A percentile compares a stretch with the other conserved stretches of the same genome.
These are phyloP conservation scores for Megathymus violae DNA, from an alignment of 1,140 invertebrate genomes.

Conservation along the genomic window DNA sequence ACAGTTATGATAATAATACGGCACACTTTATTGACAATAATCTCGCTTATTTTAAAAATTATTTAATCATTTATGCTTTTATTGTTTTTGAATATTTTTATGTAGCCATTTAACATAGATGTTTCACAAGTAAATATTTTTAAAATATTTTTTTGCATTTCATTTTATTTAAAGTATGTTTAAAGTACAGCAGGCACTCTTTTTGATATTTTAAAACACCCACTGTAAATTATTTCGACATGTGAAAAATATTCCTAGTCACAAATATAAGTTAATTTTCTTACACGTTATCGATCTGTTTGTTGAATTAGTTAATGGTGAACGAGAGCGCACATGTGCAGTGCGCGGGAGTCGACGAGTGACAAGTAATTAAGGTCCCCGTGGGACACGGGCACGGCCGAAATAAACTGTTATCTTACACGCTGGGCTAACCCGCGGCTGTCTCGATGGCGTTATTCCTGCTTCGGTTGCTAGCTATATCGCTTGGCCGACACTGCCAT, in stretches of 20 bases:
- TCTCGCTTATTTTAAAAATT: no score
- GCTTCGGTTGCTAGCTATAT: no score
- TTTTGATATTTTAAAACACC: neutral
- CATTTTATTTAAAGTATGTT: no score
- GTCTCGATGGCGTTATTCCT: no score
- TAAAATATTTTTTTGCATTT: no score
- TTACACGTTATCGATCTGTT: slow-evolving; percentile 20
- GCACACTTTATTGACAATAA: no score
- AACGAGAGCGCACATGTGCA: slow-evolving; percentile 17
- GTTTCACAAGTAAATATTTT: no score
- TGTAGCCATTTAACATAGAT: no score
- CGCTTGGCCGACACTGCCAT: no score
- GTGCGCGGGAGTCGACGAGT: slow-evolving; percentile 35
- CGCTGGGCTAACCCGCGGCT: neutral
- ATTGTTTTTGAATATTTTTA: no score
- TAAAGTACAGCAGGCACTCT: slow-evolving; percentile 42
- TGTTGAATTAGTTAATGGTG: slow-evolving; percentile 29
- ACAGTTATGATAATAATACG: no score
- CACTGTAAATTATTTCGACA: neutral
- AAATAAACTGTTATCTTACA: slow-evolving; percentile 25
- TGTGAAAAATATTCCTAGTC: neutral
- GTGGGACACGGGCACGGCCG: slow-evolving; percentile 19
- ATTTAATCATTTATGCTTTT: no score
- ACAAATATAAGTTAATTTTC: neutral
- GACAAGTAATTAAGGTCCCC: slow-evolving; percentile 35